Base-by-base conservation (phyloP, 2,113 vertebrate species). In the Emydura subglobosa region DNA sequence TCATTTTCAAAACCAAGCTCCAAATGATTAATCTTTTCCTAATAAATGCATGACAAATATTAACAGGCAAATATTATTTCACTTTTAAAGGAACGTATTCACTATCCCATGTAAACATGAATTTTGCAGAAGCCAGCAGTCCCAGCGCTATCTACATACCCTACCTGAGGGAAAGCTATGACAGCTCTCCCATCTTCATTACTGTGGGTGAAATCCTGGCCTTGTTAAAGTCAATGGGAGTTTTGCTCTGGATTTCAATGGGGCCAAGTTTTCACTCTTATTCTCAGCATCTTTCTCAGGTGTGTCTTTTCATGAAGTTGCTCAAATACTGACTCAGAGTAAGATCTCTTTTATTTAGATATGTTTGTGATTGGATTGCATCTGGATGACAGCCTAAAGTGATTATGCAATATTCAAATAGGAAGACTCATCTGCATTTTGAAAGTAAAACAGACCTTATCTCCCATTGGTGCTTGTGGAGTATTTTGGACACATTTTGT, bases 1-100 rank as follows among this genome's bases (percentile, higher is more conserved):
- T 92, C 55, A 0, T 85, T 91, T 87, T 94, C 89, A 87, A 91
- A 88, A 86, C 50, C 68, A n/a, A 47, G 2, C 10, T 76, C 57
- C 2, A 0, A 19, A 16, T 82, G 80, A 94, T 92, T 90, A 79
- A 92, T 96, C 14, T 86, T 79, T 91, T 88, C 79, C 72, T 91
- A 90, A 91, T 82, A 59, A 94, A 89, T 4, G 5, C 39, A 8
- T 0, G 91, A 78, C 42, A 91, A 89, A 68, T 25, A 6, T 34
- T 92, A 57, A 53, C 44, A 82, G 50, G 53, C 7, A 72, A 59
- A 7, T 13, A 22, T 5, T 25, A 22, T 5, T 61, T 44, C 31
- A 4, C 2, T 55, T 95, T 44, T 74, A 51, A 61, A 83, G 59
- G 85, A 92, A 79, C 0, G 0, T 6, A 22, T 82, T 93, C 84